phyloP scores from a whole-genome alignment of 1,140 invertebrate species.

The Bombus superbus region DNA sequence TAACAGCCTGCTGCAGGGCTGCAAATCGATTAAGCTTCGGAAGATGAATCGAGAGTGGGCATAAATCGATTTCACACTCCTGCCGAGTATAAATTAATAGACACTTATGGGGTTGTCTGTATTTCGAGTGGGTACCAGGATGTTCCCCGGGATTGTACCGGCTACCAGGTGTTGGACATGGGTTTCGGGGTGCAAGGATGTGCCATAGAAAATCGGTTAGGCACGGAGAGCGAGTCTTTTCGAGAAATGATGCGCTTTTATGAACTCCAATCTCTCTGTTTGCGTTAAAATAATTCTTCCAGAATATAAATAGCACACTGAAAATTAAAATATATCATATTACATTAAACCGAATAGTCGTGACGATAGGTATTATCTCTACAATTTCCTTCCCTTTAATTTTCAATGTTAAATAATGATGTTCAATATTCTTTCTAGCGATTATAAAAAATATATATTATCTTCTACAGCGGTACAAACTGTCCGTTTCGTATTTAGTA shows the following conservation, averaged over 20 bases:
- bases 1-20: background rate
- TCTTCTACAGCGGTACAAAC: background rate
- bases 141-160: slow-evolving; percentile 42
- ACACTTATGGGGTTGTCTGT: slow-evolving; percentile 61
- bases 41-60: slow-evolving; percentile 35
- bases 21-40: background rate
- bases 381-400: too few relatives aligned
- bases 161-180: slow-evolving; percentile 68
- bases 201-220: slow-evolving; percentile 70
- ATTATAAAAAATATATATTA: background rate
- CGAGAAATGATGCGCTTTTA: slow-evolving; percentile 16
- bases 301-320: background rate
- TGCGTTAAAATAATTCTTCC: background rate
- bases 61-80: slow-evolving; percentile 72
- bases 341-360: background rate
- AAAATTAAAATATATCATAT: background rate
- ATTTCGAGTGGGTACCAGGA: slow-evolving; percentile 54
- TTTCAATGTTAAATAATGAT: background rate
- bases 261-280: slow-evolving; percentile 8
- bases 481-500: background rate
- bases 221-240: slow-evolving; percentile 20
- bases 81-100: slow-evolving; percentile 74
- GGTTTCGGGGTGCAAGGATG: slow-evolving; percentile 53
- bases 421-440: background rate
- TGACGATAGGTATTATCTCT: too few relatives aligned